Conservation (phyloP, 2,797 vertebrate species). For the Cirrhinus molitorella region DNA sequence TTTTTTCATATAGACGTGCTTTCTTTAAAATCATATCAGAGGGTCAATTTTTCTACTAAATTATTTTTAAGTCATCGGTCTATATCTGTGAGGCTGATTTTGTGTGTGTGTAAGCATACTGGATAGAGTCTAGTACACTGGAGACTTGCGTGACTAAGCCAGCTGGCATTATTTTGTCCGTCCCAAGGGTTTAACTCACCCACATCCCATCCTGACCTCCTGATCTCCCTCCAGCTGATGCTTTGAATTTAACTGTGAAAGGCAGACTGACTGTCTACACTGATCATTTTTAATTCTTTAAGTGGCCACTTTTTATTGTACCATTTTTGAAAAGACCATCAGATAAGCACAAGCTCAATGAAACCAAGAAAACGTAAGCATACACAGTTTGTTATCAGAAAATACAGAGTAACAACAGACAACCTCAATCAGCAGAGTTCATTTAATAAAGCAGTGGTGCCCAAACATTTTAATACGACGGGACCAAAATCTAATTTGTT, state of each 20-base stretch:
- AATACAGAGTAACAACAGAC: not conserved
- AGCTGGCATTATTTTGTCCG: slow-evolving; percentile 35
- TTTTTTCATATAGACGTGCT: not conserved
- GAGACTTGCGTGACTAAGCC: slow-evolving; percentile 47
- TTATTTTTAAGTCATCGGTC: not conserved
- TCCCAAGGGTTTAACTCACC: slow-evolving; percentile 24
- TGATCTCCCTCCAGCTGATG: slow-evolving; percentile 21
- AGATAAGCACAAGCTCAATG: not conserved
- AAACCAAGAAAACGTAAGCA: not conserved
- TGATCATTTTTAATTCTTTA: not conserved
- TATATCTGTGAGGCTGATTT: not conserved
- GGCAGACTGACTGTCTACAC: not conserved
- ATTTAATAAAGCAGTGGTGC: not conserved
- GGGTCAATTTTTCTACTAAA: not conserved
- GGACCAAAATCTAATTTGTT: not conserved
- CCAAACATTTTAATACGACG: not conserved
- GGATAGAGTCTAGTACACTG: slow-evolving; percentile 1
- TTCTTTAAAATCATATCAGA: not conserved
- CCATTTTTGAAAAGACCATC: too few relatives aligned
- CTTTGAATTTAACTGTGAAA: slow-evolving; percentile 10
- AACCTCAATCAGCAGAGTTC: not conserved
- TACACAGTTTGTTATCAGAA: not conserved
- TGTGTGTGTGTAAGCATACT: not conserved
- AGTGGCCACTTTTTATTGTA: not conserved
- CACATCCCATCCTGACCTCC: slow-evolving; percentile 2